A percentile compares a stretch with the other conserved stretches of the same genome.
Conservation (phyloP, 2,113 vertebrate genomes). For the Marmota flaviventris region DNA sequence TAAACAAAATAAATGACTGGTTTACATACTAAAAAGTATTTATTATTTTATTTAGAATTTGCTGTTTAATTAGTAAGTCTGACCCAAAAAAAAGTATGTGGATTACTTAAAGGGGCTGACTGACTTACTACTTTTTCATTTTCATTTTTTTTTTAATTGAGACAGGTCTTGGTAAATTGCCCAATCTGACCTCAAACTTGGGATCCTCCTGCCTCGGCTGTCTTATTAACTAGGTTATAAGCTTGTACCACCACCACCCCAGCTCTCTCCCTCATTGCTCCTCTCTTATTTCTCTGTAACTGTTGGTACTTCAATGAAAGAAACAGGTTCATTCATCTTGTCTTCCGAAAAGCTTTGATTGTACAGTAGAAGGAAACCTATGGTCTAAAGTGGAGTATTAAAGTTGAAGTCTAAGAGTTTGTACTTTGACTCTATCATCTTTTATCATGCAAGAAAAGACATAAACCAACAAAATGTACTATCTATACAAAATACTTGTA, state of each 20-base stretch:
- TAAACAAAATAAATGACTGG: background rate
- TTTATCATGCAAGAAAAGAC: conserved; percentile 82
- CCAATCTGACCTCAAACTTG: too few relatives aligned
- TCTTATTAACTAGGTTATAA: too few relatives aligned
- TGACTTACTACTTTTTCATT: background rate
- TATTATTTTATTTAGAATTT: conserved; percentile 35
- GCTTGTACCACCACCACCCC: too few relatives aligned
- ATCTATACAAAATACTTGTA: conserved; percentile 80
- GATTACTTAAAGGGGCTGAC: background rate
- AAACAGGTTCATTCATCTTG: conserved; percentile 79
- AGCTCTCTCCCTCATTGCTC: background rate
- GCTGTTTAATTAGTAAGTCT: background rate
- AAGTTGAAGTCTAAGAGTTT: conserved; percentile 81
- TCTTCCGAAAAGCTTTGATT: conserved; percentile 83
- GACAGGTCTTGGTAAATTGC: too few relatives aligned
- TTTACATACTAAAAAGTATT: background rate
- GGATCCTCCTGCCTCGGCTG: too few relatives aligned
- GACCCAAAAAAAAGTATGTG: background rate
- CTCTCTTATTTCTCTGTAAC: background rate
- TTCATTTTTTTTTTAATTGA: background rate
- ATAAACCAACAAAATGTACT: conserved; percentile 80
- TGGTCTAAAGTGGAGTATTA: conserved; percentile 75
- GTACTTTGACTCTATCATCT: conserved; percentile 80
- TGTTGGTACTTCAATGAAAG: conserved; percentile 72
- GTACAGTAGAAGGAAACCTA: conserved; percentile 78